Evolutionary conservation across 2,113 vertebrate species (phyloP).

Genomic region (Mus pahari): DNA sequence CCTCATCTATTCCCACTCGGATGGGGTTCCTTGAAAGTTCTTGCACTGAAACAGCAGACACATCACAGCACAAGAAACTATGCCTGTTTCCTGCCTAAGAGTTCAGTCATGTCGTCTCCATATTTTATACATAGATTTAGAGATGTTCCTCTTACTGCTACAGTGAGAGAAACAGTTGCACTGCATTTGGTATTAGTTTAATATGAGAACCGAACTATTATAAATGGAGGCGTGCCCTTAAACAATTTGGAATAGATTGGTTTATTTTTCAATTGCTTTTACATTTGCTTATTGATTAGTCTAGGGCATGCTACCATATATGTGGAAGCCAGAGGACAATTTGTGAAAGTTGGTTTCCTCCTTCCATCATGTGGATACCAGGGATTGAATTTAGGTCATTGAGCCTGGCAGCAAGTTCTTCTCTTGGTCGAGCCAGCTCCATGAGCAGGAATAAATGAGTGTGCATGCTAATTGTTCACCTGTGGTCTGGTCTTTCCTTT

Average conservation of each 20-base stretch:
- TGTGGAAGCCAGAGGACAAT: background rate
- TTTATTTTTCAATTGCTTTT: background rate
- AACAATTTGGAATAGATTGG: background rate
- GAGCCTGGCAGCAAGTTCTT: background rate
- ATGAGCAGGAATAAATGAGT: background rate
- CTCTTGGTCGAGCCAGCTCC: background rate
- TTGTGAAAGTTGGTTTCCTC: background rate
- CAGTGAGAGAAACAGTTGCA: background rate
- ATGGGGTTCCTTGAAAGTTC: background rate
- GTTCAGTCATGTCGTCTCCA: background rate
- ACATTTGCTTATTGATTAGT: background rate
- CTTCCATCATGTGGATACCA: background rate
- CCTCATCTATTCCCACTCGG: background rate
- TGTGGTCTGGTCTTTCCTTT: conserved; percentile 6
- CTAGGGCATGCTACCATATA: background rate
- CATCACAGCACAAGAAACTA: background rate
- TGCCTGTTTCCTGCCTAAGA: background rate
- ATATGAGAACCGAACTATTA: conserved; percentile 12
- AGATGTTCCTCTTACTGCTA: background rate
- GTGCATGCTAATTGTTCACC: background rate
- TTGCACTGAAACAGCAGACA: background rate
- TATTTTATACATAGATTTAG: background rate
- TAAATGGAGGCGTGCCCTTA: background rate
- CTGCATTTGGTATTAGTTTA: conserved; percentile 14
- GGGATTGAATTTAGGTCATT: background rate